Evolutionary conservation across 2,113 vertebrate genomes (phyloP).

Genomic region (Steatornis caripensis): DNA sequence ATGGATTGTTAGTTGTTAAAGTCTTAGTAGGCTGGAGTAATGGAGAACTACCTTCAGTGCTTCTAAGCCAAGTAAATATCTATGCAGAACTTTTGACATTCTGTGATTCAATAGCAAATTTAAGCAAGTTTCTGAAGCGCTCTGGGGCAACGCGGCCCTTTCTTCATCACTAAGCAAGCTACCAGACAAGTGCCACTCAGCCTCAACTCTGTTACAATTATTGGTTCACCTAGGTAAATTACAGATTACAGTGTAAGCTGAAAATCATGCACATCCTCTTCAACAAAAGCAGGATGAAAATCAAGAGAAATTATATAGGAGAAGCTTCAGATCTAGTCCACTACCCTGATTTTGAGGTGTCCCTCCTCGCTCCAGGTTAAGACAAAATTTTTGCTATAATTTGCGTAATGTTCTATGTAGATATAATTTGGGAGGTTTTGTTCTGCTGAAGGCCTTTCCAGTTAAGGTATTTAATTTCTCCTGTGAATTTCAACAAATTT

Average conservation of each 20-base stretch:
- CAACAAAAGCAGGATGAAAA: not conserved
- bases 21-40: not conserved
- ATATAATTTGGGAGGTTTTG: not conserved
- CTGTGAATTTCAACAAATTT: not conserved
- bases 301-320: not conserved
- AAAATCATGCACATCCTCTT: not conserved
- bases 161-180: not conserved
- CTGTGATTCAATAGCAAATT: not conserved
- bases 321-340: not conserved
- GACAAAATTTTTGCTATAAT: not conserved
- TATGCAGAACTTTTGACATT: not conserved
- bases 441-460: not conserved
- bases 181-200: not conserved
- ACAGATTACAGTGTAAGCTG: not conserved
- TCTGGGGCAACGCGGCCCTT: not conserved
- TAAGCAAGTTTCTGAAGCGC: not conserved
- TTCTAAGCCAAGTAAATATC: not conserved
- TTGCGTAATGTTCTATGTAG: not conserved
- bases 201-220: not conserved
- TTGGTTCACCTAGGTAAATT: not conserved
- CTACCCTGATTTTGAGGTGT: not conserved
- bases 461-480: not conserved
- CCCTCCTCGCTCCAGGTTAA: not conserved
- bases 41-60: not conserved
- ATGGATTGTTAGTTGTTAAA: not conserved